Conservation (phyloP, 2,888 invertebrate genomes). For the Zele albiditarsus region DNA sequence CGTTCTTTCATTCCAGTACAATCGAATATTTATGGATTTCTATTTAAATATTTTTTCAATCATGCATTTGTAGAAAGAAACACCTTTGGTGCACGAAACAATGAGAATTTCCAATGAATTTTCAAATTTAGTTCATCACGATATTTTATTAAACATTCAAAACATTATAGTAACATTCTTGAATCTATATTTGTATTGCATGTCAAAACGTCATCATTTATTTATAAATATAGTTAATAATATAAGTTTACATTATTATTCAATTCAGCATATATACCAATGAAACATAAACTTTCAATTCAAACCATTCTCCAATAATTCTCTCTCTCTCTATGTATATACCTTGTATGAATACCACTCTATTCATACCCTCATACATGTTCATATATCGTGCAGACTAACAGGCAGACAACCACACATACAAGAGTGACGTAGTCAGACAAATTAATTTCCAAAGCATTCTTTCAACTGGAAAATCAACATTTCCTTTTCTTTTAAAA, state of each 20-base stretch:
- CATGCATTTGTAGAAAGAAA: neutral
- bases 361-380: slow-evolving; percentile 2
- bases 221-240: neutral
- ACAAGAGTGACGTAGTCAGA: neutral
- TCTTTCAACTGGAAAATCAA: slow-evolving; percentile 33
- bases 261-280: neutral
- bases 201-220: neutral
- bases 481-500: slow-evolving; percentile 5
- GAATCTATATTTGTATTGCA: neutral
- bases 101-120: slow-evolving; percentile 4
- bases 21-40: too few relatives aligned
- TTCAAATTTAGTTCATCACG: neutral
- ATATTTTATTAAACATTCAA: neutral
- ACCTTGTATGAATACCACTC: neutral
- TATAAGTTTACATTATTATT: neutral
- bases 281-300: slow-evolving; percentile 19
- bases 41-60: too few relatives aligned
- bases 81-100: neutral
- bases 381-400: slow-evolving; percentile 7
- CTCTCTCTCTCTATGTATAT: neutral
- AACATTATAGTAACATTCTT: neutral
- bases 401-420: neutral
- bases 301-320: slow-evolving; percentile 27
- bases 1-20: too few relatives aligned
- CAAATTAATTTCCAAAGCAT: slow-evolving; percentile 20